Evolutionary conservation across 2,797 vertebrate species (phyloP).

Genomic region (Numenius phaeopus): DNA sequence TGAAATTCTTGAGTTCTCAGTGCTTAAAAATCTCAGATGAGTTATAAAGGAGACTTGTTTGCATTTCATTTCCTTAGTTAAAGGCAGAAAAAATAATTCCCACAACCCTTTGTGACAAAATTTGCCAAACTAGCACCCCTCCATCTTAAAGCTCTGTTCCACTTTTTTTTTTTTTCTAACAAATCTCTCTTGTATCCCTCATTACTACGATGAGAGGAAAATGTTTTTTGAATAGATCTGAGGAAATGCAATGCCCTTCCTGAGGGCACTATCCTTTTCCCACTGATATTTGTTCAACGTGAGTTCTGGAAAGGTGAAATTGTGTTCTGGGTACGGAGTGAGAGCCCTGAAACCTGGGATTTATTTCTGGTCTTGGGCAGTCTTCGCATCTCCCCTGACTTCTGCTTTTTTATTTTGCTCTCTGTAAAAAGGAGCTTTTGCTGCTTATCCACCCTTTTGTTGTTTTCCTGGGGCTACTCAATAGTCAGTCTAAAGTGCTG

Average conservation of each 20-base stretch:
- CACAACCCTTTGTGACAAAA: background rate
- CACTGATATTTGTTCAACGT: background rate
- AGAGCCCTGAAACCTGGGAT: background rate
- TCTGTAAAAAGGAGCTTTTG: background rate
- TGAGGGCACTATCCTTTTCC: background rate
- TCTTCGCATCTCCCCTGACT: background rate
- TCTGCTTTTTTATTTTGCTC: background rate
- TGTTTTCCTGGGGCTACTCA: background rate
- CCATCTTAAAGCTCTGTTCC: background rate
- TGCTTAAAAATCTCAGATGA: slow-evolving; percentile 55
- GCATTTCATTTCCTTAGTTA: slow-evolving; percentile 62
- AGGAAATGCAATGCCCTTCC: background rate
- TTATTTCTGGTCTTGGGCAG: background rate
- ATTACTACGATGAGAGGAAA: background rate
- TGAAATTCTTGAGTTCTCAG: slow-evolving; percentile 58
- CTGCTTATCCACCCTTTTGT: background rate
- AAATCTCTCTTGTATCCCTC: background rate
- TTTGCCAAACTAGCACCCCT: background rate
- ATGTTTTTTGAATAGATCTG: background rate
- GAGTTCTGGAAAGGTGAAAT: background rate
- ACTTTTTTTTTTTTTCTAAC: background rate
- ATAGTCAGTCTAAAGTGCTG: background rate
- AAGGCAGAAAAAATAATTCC: background rate
- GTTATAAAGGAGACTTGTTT: slow-evolving; percentile 48
- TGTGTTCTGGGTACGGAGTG: background rate